phyloP scores from a whole-genome alignment of 2,888 invertebrate species.

The Drosophila kanekoi region DNA sequence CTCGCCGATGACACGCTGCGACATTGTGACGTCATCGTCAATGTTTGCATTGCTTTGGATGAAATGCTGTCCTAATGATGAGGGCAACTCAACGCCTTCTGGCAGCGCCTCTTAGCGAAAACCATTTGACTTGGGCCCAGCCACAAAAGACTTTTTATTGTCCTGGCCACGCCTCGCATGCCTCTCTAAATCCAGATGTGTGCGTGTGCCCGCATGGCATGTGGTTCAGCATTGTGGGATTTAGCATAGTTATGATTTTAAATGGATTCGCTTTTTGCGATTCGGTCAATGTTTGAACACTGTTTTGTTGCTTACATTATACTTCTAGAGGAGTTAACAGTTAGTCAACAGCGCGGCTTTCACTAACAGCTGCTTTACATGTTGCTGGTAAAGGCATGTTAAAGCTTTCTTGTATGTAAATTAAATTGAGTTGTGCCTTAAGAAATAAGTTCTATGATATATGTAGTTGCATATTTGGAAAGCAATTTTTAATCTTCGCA shows the following conservation, averaged over 20 bases:
- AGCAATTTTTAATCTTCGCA: too few relatives aligned
- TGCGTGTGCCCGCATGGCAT: constrained; percentile 41
- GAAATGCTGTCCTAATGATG: constrained; percentile 38
- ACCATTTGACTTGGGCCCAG: constrained; percentile 62
- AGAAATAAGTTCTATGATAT: too few relatives aligned
- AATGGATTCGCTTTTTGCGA: neutral
- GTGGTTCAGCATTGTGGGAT: neutral
- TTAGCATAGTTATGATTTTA: neutral
- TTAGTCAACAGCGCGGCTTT: neutral
- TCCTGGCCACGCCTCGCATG: constrained; percentile 55
- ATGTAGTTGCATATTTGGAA: too few relatives aligned
- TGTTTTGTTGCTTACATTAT: neutral
- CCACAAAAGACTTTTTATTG: constrained; percentile 63
- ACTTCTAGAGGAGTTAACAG: neutral
- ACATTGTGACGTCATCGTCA: constrained; percentile 77
- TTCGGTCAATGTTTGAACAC: neutral
- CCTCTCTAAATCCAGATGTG: constrained; percentile 4
- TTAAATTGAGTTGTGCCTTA: too few relatives aligned
- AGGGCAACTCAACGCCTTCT: constrained; percentile 70
- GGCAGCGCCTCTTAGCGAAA: constrained; percentile 39
- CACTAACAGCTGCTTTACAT: neutral
- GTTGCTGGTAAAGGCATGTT: neutral
- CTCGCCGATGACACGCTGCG: constrained; percentile 67
- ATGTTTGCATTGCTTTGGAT: constrained; percentile 64
- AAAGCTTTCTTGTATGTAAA: too few relatives aligned